Base-by-base conservation (phyloP, 2,888 invertebrate species). In the Archips crataeganus region DNA sequence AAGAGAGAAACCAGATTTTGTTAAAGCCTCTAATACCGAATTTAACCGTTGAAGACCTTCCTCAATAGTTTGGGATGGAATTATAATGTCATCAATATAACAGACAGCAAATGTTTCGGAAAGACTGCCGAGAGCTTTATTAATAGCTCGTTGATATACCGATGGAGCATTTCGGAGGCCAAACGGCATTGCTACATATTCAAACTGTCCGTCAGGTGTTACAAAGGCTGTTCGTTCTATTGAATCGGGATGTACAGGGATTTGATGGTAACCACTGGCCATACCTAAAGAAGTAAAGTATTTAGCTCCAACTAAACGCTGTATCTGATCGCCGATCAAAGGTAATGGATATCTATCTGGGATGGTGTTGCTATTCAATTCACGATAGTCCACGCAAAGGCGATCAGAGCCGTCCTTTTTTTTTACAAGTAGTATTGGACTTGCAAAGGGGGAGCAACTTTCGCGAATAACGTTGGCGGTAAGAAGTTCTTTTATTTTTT, bases 161-260 rank as follows among this genome's bases (percentile, higher is more conserved):
- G 77, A 77, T 0, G 75, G 42, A 2, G 49, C 49, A n/a, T 49
- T 49, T 6, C n/a, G 13, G n/a, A 49, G n/a, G 3, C 49, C 49
- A 6, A 49, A 49, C 3, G 63, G 78, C 77, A 78, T 78, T 2
- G 73, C 34, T 0, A 76, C 3, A 34, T 51, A 78, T 42, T 78
- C 78, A 10, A 15, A 77, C 6, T 74, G 74, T 0, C 75, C 77
- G 1, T 77, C 76, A 0, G 77, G 74, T 0, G 77, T 77, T 0
- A 77, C 34, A 63, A 79, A 78, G 0, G 77, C 75, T 1, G 78
- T 77, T 0, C 34, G 15, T 42, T 79, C 79, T 2, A 79, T 75
- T 0, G 77, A 76, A 0, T 70, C 69, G 11, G 13, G 13, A 0
- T 62, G 3, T 0, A 77, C 60, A 0, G 76, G 77, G 1, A 78